A percentile compares a stretch with the other conserved stretches of the same genome.
These are phyloP conservation scores for Sebastes hopkinsi DNA, from an alignment of 2,797 vertebrate genomes.

Conservation along the genomic window DNA sequence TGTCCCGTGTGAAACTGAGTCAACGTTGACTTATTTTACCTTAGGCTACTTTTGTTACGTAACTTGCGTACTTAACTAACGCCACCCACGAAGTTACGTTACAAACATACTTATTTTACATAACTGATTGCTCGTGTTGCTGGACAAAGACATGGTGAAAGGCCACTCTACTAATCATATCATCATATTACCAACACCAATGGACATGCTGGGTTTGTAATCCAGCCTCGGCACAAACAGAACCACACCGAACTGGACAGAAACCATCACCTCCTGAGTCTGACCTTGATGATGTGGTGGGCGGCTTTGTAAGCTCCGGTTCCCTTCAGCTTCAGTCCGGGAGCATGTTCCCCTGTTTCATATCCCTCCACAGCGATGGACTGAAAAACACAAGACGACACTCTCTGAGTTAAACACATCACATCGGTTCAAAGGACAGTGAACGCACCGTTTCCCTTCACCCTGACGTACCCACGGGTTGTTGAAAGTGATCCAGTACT, in stretches of 20 bases:
- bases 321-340: slow-evolving; percentile 87
- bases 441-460: not conserved
- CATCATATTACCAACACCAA: not conserved
- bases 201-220: not conserved
- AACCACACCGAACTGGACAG: not conserved
- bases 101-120: too few species aligned
- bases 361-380: slow-evolving; percentile 90
- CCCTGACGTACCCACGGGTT: slow-evolving; percentile 87
- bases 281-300: slow-evolving; percentile 91
- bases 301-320: slow-evolving; percentile 87
- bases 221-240: not conserved
- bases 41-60: too few species aligned
- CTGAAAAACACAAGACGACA: slow-evolving; percentile 69
- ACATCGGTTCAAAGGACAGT: not conserved
- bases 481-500: slow-evolving; percentile 93
- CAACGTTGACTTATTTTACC: too few species aligned
- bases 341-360: slow-evolving; percentile 89
- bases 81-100: too few species aligned
- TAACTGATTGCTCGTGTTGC: too few species aligned
- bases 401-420: not conserved
- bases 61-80: too few species aligned
- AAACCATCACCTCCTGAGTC: slow-evolving; percentile 5
- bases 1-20: too few species aligned
- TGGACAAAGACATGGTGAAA: too few species aligned
- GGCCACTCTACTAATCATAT: not conserved